phyloP scores from a whole-genome alignment of 2,888 invertebrate genomes.

The Netelia melanura region DNA sequence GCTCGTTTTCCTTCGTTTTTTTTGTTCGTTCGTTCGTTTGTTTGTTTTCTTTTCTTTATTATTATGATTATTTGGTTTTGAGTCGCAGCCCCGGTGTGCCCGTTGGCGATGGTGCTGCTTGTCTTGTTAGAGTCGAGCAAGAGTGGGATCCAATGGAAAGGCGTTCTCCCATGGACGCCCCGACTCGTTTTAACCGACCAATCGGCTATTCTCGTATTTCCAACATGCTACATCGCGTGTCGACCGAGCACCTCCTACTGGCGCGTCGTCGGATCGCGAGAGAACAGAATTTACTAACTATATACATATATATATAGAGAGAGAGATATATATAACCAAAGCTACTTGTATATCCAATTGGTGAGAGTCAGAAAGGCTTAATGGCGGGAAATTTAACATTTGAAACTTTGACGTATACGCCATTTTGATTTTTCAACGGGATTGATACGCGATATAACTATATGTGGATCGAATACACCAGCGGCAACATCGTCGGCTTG shows the following conservation, averaged over 20 bases:
- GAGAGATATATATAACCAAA: too few relatives aligned
- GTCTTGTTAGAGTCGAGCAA: constrained; percentile 79
- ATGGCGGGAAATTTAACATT: background rate
- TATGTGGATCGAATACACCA: background rate
- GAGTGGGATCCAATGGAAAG: constrained; percentile 80
- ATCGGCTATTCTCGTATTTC: constrained; percentile 75
- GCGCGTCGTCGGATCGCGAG: constrained; percentile 75
- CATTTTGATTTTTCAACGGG: background rate
- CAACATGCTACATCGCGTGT: constrained; percentile 84
- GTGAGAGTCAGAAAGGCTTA: background rate
- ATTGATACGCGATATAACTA: background rate
- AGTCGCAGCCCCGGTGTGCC: constrained; percentile 4
- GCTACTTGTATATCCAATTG: background rate
- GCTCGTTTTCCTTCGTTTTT: constrained; percentile 12
- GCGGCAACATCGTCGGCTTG: background rate
- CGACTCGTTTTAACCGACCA: constrained; percentile 76
- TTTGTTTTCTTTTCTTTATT: too few relatives aligned
- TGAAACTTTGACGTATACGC: background rate
- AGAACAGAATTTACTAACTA: constrained; percentile 24
- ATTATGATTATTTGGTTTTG: constrained; percentile 19
- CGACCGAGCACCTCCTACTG: constrained; percentile 83
- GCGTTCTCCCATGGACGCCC: constrained; percentile 82
- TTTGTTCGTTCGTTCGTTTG: background rate
- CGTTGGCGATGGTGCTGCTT: constrained; percentile 75
- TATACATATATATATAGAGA: background rate